phyloP scores from a whole-genome alignment of 2,797 vertebrate species.

The Emydoidea blandingii region DNA sequence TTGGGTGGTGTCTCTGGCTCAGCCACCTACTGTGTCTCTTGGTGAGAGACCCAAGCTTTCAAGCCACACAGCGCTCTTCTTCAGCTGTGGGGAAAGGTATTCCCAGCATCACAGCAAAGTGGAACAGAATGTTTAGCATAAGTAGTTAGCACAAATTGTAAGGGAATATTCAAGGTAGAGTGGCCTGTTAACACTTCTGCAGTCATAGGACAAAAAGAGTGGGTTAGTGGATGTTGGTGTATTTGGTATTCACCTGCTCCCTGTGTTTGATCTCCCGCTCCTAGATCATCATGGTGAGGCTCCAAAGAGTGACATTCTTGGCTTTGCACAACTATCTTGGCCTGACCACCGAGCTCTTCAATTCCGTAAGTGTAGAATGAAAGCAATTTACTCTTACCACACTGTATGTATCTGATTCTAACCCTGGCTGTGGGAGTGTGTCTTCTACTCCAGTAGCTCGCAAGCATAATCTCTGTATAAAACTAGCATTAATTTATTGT shows the following conservation, averaged over 20 bases:
- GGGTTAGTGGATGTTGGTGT: background rate
- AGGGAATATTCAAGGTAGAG: background rate
- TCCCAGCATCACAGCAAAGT: background rate
- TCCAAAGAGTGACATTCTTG: slow-evolving; percentile 95
- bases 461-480: background rate
- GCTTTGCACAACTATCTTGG: slow-evolving; percentile 96
- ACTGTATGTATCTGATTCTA: background rate
- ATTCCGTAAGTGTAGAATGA: slow-evolving; percentile 81
- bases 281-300: slow-evolving; percentile 97
- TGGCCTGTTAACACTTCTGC: background rate
- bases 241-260: accelerated
- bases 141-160: background rate
- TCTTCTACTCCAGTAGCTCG: background rate
- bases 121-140: background rate
- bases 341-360: slow-evolving; percentile 96
- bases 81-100: background rate
- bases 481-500: background rate
- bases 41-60: background rate
- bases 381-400: accelerated
- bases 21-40: background rate
- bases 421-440: background rate
- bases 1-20: background rate
- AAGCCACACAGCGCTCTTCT: background rate
- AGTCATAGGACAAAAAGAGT: background rate
- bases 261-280: background rate